Conservation (phyloP, 2,113 vertebrate genomes). For the Brachionichthys hirsutus region DNA sequence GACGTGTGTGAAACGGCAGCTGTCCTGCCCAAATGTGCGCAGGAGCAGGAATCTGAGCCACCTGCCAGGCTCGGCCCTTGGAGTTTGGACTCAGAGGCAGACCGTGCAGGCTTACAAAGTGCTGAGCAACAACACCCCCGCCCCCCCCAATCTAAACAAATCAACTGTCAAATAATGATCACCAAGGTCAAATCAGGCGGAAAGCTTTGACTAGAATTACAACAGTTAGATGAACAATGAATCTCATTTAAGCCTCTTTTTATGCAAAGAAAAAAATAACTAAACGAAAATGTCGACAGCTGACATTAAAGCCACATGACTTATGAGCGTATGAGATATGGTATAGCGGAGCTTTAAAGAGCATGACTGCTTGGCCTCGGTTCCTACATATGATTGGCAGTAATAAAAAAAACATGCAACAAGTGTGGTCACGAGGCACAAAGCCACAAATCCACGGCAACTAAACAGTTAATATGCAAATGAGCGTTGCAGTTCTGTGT, state of each 20-base stretch:
- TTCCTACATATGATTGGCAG: neutral
- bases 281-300: too few relatives aligned
- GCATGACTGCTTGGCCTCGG: too few relatives aligned
- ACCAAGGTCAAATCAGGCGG: conserved; percentile 5
- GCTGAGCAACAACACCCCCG: conserved; percentile 32
- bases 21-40: conserved; percentile 21
- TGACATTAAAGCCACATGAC: too few relatives aligned
- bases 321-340: too few relatives aligned
- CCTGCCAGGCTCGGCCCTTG: conserved; percentile 52
- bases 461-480: conserved; percentile 83
- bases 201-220: neutral
- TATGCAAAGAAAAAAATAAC: too few relatives aligned
- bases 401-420: conserved; percentile 18
- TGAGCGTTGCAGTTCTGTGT: conserved; percentile 51
- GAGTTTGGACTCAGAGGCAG: conserved; percentile 69
- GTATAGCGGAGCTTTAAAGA: too few relatives aligned
- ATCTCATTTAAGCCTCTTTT: too few relatives aligned
- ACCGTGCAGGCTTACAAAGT: conserved; percentile 21
- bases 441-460: conserved; percentile 66
- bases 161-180: conserved; percentile 30
- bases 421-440: conserved; percentile 62
- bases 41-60: conserved; percentile 31
- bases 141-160: conserved; percentile 52
- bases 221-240: too few relatives aligned
- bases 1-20: conserved; percentile 8